phyloP scores from a whole-genome alignment of 2,113 vertebrate species.

The Odocoileus hemionus region DNA sequence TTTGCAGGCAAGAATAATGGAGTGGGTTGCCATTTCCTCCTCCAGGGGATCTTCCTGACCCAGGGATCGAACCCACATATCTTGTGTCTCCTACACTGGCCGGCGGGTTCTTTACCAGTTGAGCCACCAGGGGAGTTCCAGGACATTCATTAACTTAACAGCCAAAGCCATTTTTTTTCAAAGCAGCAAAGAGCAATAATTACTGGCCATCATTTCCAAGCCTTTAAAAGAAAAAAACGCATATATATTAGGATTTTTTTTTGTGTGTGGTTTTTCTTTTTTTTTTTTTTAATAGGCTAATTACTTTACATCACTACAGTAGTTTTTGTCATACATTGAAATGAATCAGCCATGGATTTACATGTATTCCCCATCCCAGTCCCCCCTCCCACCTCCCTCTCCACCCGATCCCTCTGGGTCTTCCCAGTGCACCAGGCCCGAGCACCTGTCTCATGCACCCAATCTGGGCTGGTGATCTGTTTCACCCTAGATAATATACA shows the following conservation, averaged over 20 bases:
- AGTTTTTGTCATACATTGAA: too few species aligned
- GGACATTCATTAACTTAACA: slow-evolving; percentile 30
- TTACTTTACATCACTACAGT: too few species aligned
- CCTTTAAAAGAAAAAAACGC: not conserved
- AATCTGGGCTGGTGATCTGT: too few species aligned
- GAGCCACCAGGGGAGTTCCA: not conserved
- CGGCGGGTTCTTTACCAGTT: not conserved
- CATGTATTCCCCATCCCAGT: too few species aligned
- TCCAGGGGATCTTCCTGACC: not conserved
- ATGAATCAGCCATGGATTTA: too few species aligned
- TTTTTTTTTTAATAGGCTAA: too few species aligned
- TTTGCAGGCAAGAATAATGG: not conserved
- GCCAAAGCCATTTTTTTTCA: slow-evolving; percentile 12
- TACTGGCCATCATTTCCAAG: slow-evolving; percentile 6
- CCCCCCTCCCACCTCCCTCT: too few species aligned
- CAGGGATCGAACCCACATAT: not conserved
- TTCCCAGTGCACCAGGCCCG: too few species aligned
- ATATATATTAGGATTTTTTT: not conserved
- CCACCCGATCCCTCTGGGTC: too few species aligned
- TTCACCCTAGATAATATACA: too few species aligned
- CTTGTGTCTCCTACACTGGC: not conserved
- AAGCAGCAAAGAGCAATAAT: slow-evolving; percentile 22
- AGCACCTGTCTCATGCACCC: too few species aligned
- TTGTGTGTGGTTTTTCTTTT: too few species aligned
- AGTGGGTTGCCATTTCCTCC: not conserved